phyloP scores from a whole-genome alignment of 2,888 invertebrate species.

The Argynnis bischoffii region DNA sequence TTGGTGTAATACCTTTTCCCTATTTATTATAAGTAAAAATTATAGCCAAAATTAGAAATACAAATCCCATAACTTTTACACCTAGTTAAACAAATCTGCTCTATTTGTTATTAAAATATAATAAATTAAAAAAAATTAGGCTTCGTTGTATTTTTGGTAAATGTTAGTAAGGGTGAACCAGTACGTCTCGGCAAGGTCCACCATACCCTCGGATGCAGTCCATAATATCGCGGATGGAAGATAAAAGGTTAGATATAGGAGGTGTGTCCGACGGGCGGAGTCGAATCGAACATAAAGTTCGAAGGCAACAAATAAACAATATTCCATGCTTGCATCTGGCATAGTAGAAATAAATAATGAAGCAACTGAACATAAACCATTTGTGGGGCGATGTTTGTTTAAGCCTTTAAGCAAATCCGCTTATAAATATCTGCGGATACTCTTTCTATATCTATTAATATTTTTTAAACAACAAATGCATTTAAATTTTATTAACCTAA shows the following conservation, averaged over 20 bases:
- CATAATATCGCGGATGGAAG: conserved; percentile 30
- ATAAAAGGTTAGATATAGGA: conserved; percentile 38
- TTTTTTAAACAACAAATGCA: background rate
- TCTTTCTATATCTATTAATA: background rate
- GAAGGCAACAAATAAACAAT: conserved; percentile 64
- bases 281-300: conserved; percentile 53
- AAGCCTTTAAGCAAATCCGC: conserved; percentile 31
- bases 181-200: background rate
- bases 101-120: no score
- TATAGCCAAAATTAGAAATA: no score
- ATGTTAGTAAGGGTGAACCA: no score
- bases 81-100: no score
- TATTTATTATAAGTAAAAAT: no score
- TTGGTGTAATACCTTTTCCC: no score
- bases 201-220: conserved; percentile 21
- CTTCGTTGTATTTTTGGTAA: no score
- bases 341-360: conserved; percentile 38
- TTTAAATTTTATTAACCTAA: background rate
- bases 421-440: conserved; percentile 9
- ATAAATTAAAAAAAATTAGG: no score
- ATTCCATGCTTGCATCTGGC: conserved; percentile 42
- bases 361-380: conserved; percentile 34
- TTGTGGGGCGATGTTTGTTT: conserved; percentile 35
- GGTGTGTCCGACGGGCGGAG: conserved; percentile 72
- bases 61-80: no score